These are phyloP conservation scores for Troides aeacus DNA, from an alignment of 2,888 invertebrate species.

Conservation along the genomic window DNA sequence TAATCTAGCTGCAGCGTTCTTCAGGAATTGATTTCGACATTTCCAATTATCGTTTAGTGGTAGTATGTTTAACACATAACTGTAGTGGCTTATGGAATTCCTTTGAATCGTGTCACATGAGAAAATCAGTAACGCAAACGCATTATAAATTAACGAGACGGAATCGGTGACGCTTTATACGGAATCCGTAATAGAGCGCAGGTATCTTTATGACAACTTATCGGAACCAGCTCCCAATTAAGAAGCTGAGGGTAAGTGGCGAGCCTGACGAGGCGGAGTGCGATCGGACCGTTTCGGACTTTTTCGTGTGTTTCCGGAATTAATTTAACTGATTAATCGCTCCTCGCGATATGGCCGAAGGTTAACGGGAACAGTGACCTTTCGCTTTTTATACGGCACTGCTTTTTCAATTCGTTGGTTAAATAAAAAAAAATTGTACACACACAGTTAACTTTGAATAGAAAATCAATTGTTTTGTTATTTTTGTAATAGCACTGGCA, in stretches of 20 bases:
- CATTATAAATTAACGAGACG: conserved; percentile 9
- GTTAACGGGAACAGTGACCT: conserved; percentile 11
- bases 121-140: not conserved
- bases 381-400: no score
- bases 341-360: not conserved
- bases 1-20: no score
- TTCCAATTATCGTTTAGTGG: no score
- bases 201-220: conserved; percentile 16
- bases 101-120: conserved; percentile 4
- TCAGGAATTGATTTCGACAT: no score
- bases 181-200: conserved; percentile 20
- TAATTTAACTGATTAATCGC: conserved; percentile 10
- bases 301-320: conserved; percentile 17
- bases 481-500: no score
- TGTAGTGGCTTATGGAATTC: conserved; percentile 3
- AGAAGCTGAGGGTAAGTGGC: conserved; percentile 8
- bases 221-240: conserved; percentile 21
- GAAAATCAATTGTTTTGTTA: no score
- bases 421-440: no score
- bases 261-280: not conserved
- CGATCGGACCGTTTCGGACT: not conserved
- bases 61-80: no score
- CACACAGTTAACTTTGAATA: no score
- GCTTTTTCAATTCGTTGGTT: no score
- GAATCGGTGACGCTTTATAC: conserved; percentile 13